Evolutionary conservation across 2,113 vertebrate genomes (phyloP), one percentile per base, ranked within the genome.

Genomic region (Gadus chalcogrammus): DNA sequence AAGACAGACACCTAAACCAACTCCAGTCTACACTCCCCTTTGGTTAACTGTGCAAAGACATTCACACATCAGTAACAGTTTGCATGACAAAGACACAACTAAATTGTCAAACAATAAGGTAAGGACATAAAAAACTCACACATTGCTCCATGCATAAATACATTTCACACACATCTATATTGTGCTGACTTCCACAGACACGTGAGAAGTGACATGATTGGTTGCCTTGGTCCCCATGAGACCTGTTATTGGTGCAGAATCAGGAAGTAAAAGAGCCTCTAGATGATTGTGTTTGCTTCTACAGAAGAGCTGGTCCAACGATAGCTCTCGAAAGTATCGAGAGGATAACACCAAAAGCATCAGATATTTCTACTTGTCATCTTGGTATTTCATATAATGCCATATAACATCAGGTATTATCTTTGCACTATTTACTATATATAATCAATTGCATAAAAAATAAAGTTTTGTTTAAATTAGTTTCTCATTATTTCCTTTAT

Each of bases 21-120:
- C 80, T 48, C 82, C 73, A 74, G 65, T 85, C 71, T 78, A 74
- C 83, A 77, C 76, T 76, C 83, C 79, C 87, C 87, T 92, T 92
- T 92, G 91, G 91, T 91, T 88, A 76, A 85, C 86, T 89, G 89
- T 91, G 90, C 89, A 90, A 92, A 90, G 85, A 89, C 89, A 91
- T 88, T 64, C 76, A 90, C 90, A 86, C 87, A 87, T 77, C 77
- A 87, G 87, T 89, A 90, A 92, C 88, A 88, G 88, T 87, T 88
- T 88, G 77, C 83, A 85, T 80, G 80, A 87, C 79, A 75, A 79
- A 83, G 75, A 85, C 77, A 31, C 79, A 31, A 74, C 80, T 53
- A 85, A 48, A 38, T 52, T 59, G 35, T 18, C 53, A 77, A 84
- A 83, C 1, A 61, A 79, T 79, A 63, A 69, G 69, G 55, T 28